Evolutionary conservation across 2,888 invertebrate genomes (phyloP), one percentile per base, ranked within the genome.

Genomic region (Pollenia amentaria): DNA sequence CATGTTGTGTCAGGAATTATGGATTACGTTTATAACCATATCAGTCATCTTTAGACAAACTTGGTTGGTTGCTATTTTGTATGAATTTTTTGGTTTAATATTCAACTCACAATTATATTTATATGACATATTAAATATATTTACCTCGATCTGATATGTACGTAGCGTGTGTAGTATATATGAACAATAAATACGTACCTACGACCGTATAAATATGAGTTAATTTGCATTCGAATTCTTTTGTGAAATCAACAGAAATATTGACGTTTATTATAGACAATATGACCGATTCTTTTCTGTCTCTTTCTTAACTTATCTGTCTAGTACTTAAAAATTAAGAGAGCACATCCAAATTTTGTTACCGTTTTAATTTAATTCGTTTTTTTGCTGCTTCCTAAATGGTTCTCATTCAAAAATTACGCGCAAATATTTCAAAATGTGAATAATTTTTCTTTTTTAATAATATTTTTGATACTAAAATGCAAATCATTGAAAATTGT

Each of bases 1-100:
- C 83, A 83, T 83, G 76, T 81, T 87, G 87, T 87, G 87, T 81
- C 87, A 84, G 72, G 84, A 87, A 87, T 87, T 84, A 87, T 87
- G 84, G 87, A 87, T 82, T 73, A 78, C 83, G 69, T 86, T 83
- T 84, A 53, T 76, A 87, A 72, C 84, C 84, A 87, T 84, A 84
- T 86, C 87, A 83, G 80, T 84, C 84, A 84, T 87, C 72, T 72
- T 64, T 57, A 69, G 73, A 69, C 67, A 72, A 78, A 82, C 69
- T 82, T 82, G 69, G 69, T 46, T 78, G 65, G 46, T 55, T 69
- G 76, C 38, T 83, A 76, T 83, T 77, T 81, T 76, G 57, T 44
- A 60, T 48, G 51, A 46, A 1, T 42, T 78, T 60, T 10, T 64
- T 44, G 14, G 44, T 65, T 81, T 84, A 84, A 72, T 84, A 84